Evolutionary conservation across 1,140 invertebrate genomes (phyloP).

Genomic region (Popillia japonica): DNA sequence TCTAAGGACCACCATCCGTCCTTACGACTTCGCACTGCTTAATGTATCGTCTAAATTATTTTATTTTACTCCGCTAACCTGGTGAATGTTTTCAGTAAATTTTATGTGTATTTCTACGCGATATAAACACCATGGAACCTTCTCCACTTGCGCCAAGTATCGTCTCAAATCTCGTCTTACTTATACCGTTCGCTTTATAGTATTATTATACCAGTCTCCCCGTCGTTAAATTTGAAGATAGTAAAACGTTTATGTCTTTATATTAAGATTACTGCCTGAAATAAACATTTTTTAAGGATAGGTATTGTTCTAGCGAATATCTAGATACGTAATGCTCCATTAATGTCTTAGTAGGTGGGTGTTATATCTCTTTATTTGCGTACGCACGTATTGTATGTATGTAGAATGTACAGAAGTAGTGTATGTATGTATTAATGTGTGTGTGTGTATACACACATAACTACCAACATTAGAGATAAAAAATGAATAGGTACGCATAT

Average conservation of each 20-base stretch:
- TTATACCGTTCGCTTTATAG: conserved; percentile 20
- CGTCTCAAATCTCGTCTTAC: conserved; percentile 10
- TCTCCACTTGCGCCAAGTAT: background rate
- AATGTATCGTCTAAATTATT: conserved; percentile 34
- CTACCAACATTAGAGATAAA: too few relatives aligned
- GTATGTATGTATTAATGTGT: too few relatives aligned
- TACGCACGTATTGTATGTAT: too few relatives aligned
- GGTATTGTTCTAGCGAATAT: background rate
- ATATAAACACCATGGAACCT: conserved; percentile 5
- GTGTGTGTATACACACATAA: too few relatives aligned
- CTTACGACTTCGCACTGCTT: conserved; percentile 30
- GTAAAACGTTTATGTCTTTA: conserved; percentile 31
- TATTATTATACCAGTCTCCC: conserved; percentile 26
- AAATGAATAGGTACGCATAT: too few relatives aligned
- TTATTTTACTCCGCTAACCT: conserved; percentile 30
- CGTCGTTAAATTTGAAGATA: conserved; percentile 31
- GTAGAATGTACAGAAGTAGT: too few relatives aligned
- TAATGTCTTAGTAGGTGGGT: background rate
- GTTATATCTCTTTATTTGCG: too few relatives aligned
- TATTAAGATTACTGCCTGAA: conserved; percentile 25
- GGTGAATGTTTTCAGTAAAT: conserved; percentile 24
- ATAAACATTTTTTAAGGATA: conserved; percentile 12
- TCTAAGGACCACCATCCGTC: conserved; percentile 8
- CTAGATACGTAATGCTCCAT: background rate
- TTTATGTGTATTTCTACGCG: conserved; percentile 27